Evolutionary conservation across 2,888 invertebrate genomes (phyloP), one percentile per base, ranked within the genome.

Genomic region (Maniola hyperantus): DNA sequence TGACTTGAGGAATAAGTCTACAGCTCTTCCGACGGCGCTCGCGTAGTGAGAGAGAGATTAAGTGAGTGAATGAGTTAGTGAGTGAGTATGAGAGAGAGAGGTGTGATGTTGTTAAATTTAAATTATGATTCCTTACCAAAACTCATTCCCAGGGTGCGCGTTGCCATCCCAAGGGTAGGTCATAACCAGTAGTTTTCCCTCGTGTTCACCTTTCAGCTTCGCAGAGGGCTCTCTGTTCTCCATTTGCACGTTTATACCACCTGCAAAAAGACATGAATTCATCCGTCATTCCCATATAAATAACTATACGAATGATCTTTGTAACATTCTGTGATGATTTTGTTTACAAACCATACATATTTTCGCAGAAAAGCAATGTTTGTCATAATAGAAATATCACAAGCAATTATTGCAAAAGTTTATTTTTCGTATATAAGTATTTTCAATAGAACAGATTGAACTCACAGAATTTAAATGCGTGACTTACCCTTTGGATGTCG

Each of bases 161-260:
- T 96, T 96, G 5, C 95, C 94, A 77, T 96, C 95, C 94, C 95
- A 95, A 0, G 96, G 94, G 75, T 96, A 96, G 0, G 95, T 95
- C 39, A 95, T 94, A 0, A 95, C 93, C n/a, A 95, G 83, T 11
- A 94, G 78, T 70, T 91, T 93, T 61, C 93, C 89, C 39, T 77
- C 84, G 71, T 92, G 79, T 66, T 84, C 84, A 46, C 87, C 91
- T 0, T 82, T 79, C 61, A 95, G 74, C 67, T 88, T 89, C 0
- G 90, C 79, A 0, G 94, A 94, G 0, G 95, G 95, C 78, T 94
- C 91, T 0, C 94, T 84, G 26, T 91, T 90, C 4, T 91, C 89
- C 20, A 95, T 78, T 70, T 91, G 91, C 0, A 94, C 86, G 55
- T 83, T 87, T 34, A 94, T 91, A 6, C 94, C 93, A 1, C 92